Conservation (phyloP, 2,888 invertebrate species). For the Sericinus montela region DNA sequence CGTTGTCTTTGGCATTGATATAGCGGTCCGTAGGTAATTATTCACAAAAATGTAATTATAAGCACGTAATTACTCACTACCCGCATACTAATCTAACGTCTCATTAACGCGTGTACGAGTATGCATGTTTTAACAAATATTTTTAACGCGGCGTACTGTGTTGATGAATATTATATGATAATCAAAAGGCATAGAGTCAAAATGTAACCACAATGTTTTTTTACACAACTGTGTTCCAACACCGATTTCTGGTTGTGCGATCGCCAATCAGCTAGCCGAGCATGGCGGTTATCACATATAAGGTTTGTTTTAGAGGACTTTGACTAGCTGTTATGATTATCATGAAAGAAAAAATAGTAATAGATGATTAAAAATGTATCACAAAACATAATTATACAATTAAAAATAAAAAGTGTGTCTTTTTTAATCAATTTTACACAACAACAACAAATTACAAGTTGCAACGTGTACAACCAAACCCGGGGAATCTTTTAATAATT, state of each 20-base stretch:
- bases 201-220: not conserved
- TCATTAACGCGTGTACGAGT: slow-evolving; percentile 48
- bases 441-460: too few relatives aligned
- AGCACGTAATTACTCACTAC: slow-evolving; percentile 27
- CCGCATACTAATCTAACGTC: slow-evolving; percentile 36
- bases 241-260: too few relatives aligned
- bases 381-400: too few relatives aligned
- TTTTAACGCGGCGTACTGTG: slow-evolving; percentile 3
- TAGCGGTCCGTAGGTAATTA: slow-evolving; percentile 1
- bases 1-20: not conserved
- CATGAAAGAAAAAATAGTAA: too few relatives aligned
- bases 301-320: too few relatives aligned
- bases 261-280: too few relatives aligned
- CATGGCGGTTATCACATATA: too few relatives aligned
- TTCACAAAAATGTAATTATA: slow-evolving; percentile 22
- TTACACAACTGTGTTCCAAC: not conserved
- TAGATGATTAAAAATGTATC: too few relatives aligned
- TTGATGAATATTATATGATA: too few relatives aligned
- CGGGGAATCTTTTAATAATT: slow-evolving; percentile 60
- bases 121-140: slow-evolving; percentile 5
- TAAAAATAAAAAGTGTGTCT: too few relatives aligned
- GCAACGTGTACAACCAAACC: slow-evolving; percentile 44
- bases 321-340: too few relatives aligned
- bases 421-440: too few relatives aligned
- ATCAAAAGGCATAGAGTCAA: not conserved